phyloP scores from a whole-genome alignment of 2,888 invertebrate species.

The Minunthozetes semirufus region DNA sequence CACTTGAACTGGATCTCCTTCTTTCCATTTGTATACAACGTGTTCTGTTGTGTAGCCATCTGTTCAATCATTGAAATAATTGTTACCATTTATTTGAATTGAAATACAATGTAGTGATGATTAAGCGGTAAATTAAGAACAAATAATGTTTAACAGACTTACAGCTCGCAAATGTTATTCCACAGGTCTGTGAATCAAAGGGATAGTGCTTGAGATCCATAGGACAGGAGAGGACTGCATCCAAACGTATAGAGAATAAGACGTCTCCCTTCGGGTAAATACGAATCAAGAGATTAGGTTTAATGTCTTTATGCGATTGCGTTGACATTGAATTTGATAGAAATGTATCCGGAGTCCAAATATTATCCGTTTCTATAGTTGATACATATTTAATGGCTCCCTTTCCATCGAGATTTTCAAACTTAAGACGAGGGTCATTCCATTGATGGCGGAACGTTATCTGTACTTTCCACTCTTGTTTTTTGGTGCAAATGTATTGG shows the following conservation, averaged over 20 bases:
- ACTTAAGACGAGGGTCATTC: background rate
- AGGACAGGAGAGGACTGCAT: background rate
- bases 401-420: too few relatives aligned
- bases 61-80: too few relatives aligned
- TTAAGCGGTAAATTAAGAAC: background rate
- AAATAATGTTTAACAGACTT: background rate
- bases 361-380: background rate
- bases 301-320: background rate
- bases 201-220: constrained; percentile 16
- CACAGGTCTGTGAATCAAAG: background rate
- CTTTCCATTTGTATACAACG: constrained; percentile 92
- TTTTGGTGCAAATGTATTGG: background rate
- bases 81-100: too few relatives aligned
- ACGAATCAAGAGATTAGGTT: background rate
- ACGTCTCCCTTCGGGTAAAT: background rate
- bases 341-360: constrained; percentile 2
- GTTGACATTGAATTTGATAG: background rate
- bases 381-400: too few relatives aligned
- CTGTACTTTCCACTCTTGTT: constrained; percentile 17
- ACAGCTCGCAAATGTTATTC: background rate
- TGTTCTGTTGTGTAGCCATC: constrained; percentile 98
- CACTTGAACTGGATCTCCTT: constrained; percentile 84
- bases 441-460: constrained; percentile 19
- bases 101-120: too few relatives aligned
- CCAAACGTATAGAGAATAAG: background rate